Conservation (phyloP, 2,797 vertebrate species). For the Cynopterus sphinx region DNA sequence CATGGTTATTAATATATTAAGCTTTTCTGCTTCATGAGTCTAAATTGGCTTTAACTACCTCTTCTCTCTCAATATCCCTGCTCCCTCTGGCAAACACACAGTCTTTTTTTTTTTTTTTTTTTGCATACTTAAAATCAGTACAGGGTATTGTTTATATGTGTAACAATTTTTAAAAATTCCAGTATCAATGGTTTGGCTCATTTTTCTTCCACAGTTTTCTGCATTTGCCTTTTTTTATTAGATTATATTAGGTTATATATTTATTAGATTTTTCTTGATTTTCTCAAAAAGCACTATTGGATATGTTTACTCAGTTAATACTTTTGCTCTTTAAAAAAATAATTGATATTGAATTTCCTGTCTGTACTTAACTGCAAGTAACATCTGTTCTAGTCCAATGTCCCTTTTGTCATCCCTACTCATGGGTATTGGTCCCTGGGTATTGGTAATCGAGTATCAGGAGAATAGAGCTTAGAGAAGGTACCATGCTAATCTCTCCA, state of each 20-base stretch:
- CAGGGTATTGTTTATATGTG: background rate
- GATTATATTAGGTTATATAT: background rate
- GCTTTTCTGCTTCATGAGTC: background rate
- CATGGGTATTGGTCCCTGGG: background rate
- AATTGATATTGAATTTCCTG: background rate
- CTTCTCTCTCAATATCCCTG: background rate
- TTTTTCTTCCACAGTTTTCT: background rate
- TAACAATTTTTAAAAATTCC: background rate
- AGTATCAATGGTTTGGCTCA: background rate
- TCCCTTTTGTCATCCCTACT: background rate
- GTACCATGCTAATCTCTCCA: background rate
- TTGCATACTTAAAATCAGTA: background rate
- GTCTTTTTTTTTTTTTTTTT: background rate
- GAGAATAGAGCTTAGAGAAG: background rate
- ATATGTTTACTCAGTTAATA: background rate
- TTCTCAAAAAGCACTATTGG: background rate
- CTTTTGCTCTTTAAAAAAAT: background rate
- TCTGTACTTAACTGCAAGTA: background rate
- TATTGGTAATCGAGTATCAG: background rate
- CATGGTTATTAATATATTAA: background rate
- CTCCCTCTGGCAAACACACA: background rate
- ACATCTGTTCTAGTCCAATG: background rate
- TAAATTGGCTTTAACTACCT: background rate
- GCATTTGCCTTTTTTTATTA: background rate
- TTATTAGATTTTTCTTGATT: constrained; percentile 17